Evolutionary conservation across 2,113 vertebrate species (phyloP), one percentile per base, ranked within the genome.

Genomic region (Periophthalmus modestus): DNA sequence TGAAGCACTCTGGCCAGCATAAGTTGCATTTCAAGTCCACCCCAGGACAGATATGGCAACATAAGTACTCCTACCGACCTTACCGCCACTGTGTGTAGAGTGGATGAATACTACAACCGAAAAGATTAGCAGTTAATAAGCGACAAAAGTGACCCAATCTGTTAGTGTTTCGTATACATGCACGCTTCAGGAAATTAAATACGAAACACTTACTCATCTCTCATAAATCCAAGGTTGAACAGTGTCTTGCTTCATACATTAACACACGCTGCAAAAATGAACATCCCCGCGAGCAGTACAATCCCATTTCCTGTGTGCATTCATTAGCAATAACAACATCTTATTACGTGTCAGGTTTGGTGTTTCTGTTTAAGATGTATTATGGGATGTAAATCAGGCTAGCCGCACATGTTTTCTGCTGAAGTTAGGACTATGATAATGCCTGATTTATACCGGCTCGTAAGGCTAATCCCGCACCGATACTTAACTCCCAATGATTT

Each of bases 221-320:
- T 2, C 2, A 9, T n/a, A 21, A 21, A 55, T 55, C 21, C 16
- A 52, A 52, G 16, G 4, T 52, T n/a, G 7, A 55, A 21, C 52
- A 2, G 9, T 10, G 39, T 43, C 39, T 43, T 10, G 39, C 39
- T 43, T 43, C 39, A 43, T 10, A 55, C 52, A 55, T 55, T n/a
- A 19, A 55, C 19, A 55, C 21, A 55, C 52, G 21, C 10, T n/a
- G 52, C 52, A 55, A 55, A 55, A 10, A 34, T 63, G 15, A 18
- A 34, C 1, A 46, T 47, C 68, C 67, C 55, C 62, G 61, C 23
- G 73, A 76, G 46, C 46, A 47, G 39, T 39, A 28, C 39, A 46
- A 79, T 86, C 70, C 76, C 78, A 87, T 87, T 85, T 86, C 82
- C 78, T 72, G 66, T 58, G 48, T 71, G 74, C 34, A 24, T 63